phyloP scores from a whole-genome alignment of 2,113 vertebrate species.

The Hippocampus guttulatus region DNA sequence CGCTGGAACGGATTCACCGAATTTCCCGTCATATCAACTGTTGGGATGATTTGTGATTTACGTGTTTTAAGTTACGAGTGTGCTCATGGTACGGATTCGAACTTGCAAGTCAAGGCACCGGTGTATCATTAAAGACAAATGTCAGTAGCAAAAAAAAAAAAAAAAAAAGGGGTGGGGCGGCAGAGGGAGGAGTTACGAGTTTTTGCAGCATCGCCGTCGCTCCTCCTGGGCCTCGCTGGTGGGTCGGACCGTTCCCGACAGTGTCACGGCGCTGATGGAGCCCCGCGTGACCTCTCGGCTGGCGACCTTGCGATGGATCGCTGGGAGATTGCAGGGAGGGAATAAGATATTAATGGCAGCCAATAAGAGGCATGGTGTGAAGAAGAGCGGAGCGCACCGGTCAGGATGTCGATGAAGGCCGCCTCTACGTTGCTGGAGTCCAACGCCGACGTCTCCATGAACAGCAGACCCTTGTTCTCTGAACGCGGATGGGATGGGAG shows the following conservation, averaged over 20 bases:
- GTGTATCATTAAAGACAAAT: background rate
- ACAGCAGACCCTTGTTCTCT: conserved; percentile 90
- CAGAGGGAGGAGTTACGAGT: conserved; percentile 35
- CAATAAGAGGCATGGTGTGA: background rate
- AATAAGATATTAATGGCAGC: background rate
- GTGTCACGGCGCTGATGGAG: conserved; percentile 73
- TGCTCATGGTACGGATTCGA: too few relatives aligned
- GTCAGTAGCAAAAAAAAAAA: too few relatives aligned
- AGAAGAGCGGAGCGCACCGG: conserved; percentile 67
- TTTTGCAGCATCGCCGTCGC: conserved; percentile 62
- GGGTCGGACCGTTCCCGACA: conserved; percentile 48
- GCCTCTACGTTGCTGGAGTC: conserved; percentile 93
- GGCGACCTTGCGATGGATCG: conserved; percentile 84
- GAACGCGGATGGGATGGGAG: conserved; percentile 13
- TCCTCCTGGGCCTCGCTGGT: conserved; percentile 37
- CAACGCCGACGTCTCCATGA: conserved; percentile 93
- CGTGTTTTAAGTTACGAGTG: too few relatives aligned
- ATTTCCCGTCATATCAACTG: too few relatives aligned
- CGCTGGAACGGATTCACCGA: too few relatives aligned
- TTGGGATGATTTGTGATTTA: too few relatives aligned
- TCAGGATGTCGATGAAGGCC: conserved; percentile 91
- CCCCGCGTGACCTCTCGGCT: conserved; percentile 79
- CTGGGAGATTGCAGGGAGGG: conserved; percentile 53
- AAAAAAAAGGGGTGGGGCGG: too few relatives aligned
- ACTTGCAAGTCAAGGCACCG: too few relatives aligned